Evolutionary conservation across 2,113 vertebrate species (phyloP).

Genomic region (Nettapus auritus): DNA sequence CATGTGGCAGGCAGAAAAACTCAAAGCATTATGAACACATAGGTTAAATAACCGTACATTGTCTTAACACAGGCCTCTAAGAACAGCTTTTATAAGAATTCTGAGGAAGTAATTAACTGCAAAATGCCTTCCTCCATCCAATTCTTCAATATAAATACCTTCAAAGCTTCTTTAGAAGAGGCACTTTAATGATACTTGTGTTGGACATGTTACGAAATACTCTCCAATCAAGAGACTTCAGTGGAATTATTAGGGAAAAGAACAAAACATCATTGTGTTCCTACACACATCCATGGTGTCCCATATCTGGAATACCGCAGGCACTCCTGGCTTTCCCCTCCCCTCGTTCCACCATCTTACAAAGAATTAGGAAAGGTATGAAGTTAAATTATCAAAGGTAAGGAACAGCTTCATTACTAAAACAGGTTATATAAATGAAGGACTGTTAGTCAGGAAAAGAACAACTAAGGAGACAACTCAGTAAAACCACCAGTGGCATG

Average conservation of each 20-base stretch:
- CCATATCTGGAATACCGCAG: neutral
- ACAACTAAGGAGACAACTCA: neutral
- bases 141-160: neutral
- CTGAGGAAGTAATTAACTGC: conserved; percentile 42
- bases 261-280: neutral
- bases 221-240: neutral
- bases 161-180: neutral
- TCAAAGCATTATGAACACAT: conserved; percentile 16
- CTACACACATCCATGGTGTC: neutral
- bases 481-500: neutral
- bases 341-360: neutral
- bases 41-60: conserved; percentile 37
- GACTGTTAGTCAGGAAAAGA: neutral
- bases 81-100: conserved; percentile 54
- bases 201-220: neutral
- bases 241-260: neutral
- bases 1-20: conserved; percentile 40
- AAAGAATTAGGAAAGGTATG: neutral
- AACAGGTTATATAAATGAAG: neutral
- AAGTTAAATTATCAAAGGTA: neutral
- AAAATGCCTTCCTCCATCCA: neutral
- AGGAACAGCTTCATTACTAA: neutral
- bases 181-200: neutral
- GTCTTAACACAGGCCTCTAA: conserved; percentile 22
- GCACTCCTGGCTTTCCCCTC: neutral